Percentiles rank a stretch among this genome's conserved stretches.
Conservation (phyloP, 2,113 vertebrate genomes). For the Ariopsis seemanni region DNA sequence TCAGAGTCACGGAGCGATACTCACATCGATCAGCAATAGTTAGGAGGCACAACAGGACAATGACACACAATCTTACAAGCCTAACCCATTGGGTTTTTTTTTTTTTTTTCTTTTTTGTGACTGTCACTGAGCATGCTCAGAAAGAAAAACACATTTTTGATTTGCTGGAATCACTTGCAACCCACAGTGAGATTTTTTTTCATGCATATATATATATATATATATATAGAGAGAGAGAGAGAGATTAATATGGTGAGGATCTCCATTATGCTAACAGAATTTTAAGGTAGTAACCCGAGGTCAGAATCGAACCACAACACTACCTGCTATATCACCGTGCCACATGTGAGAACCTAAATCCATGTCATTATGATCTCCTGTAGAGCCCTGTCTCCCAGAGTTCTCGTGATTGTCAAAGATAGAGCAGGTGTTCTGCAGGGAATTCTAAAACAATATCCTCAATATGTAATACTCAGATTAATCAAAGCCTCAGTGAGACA, state of each 20-base stretch:
- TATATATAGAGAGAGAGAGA: not conserved
- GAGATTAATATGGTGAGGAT: not conserved
- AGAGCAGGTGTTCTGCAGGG: constrained; percentile 10
- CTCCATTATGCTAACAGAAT: not conserved
- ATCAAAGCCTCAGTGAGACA: constrained; percentile 13
- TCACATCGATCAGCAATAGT: not conserved
- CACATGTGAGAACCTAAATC: not conserved
- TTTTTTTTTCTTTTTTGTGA: not conserved
- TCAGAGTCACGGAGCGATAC: not conserved
- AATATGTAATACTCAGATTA: constrained; percentile 22
- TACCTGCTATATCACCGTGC: not conserved
- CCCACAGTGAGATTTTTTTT: not conserved
- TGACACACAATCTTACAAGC: not conserved
- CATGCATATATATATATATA: no score
- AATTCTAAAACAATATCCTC: constrained; percentile 10
- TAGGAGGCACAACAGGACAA: not conserved
- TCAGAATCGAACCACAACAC: not conserved
- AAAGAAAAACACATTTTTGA: not conserved
- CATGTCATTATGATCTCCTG: not conserved
- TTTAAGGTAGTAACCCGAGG: not conserved
- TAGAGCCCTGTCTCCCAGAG: not conserved
- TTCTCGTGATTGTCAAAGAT: constrained; percentile 11
- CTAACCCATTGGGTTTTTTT: not conserved
- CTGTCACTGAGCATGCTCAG: not conserved
- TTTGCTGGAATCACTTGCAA: not conserved